A percentile compares a stretch with the other conserved stretches of the same genome.
Conservation (phyloP, 2,113 vertebrate genomes). For the Syrmaticus mikado region DNA sequence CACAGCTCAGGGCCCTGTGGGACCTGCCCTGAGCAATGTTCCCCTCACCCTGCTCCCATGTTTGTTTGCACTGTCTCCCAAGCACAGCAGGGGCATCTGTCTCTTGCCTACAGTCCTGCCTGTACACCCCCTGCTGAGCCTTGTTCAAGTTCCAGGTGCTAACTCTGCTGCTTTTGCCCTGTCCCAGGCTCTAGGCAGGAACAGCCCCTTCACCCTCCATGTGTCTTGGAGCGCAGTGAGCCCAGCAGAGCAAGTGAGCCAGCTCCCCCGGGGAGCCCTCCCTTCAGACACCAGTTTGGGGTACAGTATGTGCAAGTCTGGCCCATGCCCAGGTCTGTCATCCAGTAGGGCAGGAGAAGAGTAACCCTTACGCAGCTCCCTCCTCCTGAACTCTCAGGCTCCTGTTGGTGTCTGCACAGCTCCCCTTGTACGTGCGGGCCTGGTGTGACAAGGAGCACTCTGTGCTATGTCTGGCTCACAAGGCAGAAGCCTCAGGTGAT, state of each 20-base stretch:
- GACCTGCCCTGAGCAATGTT: not conserved
- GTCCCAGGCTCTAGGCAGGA: constrained; percentile 68
- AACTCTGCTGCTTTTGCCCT: constrained; percentile 57
- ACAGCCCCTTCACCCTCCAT: constrained; percentile 57
- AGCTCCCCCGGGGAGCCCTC: constrained; percentile 28
- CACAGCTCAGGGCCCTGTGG: not conserved
- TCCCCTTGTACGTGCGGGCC: rapidly evolving
- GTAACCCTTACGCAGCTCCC: not conserved
- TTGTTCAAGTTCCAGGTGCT: constrained; percentile 2
- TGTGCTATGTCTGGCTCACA: not conserved
- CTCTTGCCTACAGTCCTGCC: not conserved
- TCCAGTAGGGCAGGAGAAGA: not conserved
- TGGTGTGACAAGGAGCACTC: not conserved
- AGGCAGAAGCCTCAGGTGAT: not conserved
- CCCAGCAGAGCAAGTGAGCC: constrained; percentile 40
- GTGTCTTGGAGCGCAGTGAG: constrained; percentile 63
- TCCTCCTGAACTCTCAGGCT: not conserved
- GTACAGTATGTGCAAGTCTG: constrained; percentile 66
- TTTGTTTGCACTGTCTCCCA: not conserved
- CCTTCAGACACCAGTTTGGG: constrained; percentile 63
- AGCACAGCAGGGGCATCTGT: not conserved
- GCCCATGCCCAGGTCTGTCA: not conserved
- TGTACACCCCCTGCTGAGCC: not conserved
- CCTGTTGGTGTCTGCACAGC: not conserved
- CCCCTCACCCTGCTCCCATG: too few relatives aligned